phyloP scores from a whole-genome alignment of 2,113 vertebrate genomes.

The Melanerpes formicivorus region DNA sequence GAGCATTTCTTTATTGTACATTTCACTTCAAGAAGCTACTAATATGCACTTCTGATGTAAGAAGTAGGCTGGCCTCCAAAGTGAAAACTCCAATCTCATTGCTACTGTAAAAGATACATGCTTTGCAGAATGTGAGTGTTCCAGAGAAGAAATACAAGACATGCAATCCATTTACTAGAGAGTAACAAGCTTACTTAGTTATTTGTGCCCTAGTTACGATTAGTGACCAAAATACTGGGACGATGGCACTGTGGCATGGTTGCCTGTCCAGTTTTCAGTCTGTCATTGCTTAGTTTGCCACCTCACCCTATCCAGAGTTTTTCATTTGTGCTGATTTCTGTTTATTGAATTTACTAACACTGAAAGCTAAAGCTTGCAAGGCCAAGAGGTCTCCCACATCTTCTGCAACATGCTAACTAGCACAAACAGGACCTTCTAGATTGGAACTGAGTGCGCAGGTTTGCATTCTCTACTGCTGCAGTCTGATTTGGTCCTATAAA shows the following conservation, averaged over 20 bases:
- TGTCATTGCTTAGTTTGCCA: not conserved
- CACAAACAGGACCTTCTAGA: not conserved
- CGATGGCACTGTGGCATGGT: not conserved
- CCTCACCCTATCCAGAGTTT: not conserved
- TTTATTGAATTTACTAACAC: not conserved
- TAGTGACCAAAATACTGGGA: not conserved
- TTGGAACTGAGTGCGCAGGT: not conserved
- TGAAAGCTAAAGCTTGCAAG: not conserved
- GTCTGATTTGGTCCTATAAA: not conserved
- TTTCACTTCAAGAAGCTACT: slow-evolving; percentile 10
- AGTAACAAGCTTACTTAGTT: not conserved
- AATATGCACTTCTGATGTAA: not conserved
- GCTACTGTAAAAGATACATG: not conserved
- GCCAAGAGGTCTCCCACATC: not conserved
- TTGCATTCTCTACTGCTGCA: not conserved
- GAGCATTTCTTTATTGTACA: not conserved
- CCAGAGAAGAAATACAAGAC: not conserved
- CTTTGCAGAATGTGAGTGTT: not conserved
- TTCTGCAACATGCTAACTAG: not conserved
- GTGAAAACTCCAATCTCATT: not conserved
- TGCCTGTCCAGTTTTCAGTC: not conserved
- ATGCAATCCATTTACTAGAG: not conserved
- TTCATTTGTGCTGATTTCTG: not conserved
- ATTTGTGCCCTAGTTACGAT: not conserved
- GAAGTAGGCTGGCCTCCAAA: not conserved